phyloP scores from a whole-genome alignment of 2,888 invertebrate species.

The Dicyrtoma fusca region DNA sequence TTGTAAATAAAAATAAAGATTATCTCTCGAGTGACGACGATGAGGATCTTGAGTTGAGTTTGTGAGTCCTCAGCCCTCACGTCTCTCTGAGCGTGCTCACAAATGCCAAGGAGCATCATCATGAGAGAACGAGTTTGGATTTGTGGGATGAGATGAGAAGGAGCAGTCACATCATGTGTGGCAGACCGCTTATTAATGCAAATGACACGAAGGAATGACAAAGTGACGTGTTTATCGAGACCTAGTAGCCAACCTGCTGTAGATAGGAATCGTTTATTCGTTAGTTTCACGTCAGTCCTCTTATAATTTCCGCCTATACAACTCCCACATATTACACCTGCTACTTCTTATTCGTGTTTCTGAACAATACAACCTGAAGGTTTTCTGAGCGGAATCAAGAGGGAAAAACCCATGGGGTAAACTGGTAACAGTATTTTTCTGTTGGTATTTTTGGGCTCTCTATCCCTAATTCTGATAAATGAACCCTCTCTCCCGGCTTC shows the following conservation, averaged over 20 bases:
- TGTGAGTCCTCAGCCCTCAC: no score
- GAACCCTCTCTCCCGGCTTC: no score
- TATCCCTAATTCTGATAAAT: no score
- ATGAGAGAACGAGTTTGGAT: constrained; percentile 4
- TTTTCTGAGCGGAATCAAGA: no score
- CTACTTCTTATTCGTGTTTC: constrained; percentile 27
- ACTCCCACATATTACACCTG: constrained; percentile 28
- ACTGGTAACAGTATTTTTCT: constrained; percentile 18
- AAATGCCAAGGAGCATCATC: no score
- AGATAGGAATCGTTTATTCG: constrained; percentile 28
- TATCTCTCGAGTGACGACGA: no score
- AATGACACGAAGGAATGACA: constrained; percentile 37
- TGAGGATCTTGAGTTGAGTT: no score
- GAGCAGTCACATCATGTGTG: constrained; percentile 13
- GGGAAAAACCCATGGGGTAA: neutral
- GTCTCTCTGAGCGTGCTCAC: no score
- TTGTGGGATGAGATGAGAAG: constrained; percentile 1
- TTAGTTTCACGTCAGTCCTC: constrained; percentile 24
- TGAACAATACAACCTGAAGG: constrained; percentile 9
- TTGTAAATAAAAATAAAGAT: no score
- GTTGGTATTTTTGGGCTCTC: constrained; percentile 6
- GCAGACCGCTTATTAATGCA: constrained; percentile 33
- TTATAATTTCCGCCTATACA: constrained; percentile 29
- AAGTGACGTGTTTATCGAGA: constrained; percentile 37
- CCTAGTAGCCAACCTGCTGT: constrained; percentile 32